These are phyloP conservation scores for Poliocrania exsul DNA, from an alignment of 2,797 vertebrate species.

Conservation along the genomic window DNA sequence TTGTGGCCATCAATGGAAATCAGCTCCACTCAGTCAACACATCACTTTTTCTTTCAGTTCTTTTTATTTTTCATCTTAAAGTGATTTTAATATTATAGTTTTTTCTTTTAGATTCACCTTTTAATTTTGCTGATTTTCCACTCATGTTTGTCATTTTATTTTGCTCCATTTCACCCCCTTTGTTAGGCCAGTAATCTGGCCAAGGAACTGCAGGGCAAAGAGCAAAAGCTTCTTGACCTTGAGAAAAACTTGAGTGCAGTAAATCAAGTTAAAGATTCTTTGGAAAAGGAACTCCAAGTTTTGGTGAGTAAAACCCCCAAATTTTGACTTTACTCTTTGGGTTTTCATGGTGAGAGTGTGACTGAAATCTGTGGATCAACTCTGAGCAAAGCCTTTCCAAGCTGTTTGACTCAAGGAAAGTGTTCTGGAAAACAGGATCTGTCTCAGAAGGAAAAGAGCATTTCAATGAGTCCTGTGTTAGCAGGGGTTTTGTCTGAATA, in stretches of 20 bases:
- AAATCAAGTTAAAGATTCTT: constrained; percentile 83
- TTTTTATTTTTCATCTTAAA: neutral
- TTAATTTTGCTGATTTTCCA: constrained; percentile 54
- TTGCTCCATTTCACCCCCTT: constrained; percentile 48
- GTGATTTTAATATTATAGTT: neutral
- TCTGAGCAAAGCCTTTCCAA: neutral
- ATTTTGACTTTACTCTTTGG: constrained; percentile 6
- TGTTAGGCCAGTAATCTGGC: constrained; percentile 84
- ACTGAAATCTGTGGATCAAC: neutral
- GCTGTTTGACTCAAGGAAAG: neutral
- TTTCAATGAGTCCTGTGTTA: neutral
- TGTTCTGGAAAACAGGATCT: neutral
- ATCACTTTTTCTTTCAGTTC: constrained; percentile 3
- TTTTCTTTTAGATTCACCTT: constrained; percentile 30
- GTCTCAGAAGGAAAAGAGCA: neutral
- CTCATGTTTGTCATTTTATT: constrained; percentile 52
- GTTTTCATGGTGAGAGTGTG: neutral
- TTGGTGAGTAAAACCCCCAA: constrained; percentile 83
- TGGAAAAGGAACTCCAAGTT: constrained; percentile 84
- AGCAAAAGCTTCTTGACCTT: constrained; percentile 83
- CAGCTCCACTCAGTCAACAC: neutral
- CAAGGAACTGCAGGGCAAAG: constrained; percentile 83
- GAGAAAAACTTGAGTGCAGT: constrained; percentile 82
- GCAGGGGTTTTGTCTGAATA: neutral
- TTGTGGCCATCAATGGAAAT: neutral